Evolutionary conservation across 2,888 invertebrate species (phyloP).

Genomic region (Limnephilus auricula): DNA sequence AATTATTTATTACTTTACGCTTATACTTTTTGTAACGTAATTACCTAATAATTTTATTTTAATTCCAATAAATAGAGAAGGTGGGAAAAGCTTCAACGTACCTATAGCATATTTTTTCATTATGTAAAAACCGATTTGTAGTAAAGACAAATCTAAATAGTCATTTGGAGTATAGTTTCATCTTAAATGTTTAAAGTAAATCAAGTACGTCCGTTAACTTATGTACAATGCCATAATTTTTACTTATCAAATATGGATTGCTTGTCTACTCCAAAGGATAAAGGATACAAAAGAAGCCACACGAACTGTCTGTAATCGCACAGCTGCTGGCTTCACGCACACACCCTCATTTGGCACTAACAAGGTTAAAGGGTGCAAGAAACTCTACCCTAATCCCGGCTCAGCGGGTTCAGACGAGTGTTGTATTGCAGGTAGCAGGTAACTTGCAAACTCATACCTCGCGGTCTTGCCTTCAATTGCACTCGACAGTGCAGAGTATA

Average conservation of each 20-base stretch:
- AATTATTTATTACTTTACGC: no score
- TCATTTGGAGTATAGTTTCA: no score
- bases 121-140: no score
- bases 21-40: no score
- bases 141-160: no score
- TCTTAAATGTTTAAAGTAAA: no score
- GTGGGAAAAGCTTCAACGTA: no score
- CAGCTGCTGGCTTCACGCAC: background rate
- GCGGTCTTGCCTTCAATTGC: conserved; percentile 33
- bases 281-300: background rate
- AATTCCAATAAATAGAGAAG: no score
- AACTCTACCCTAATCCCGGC: conserved; percentile 52
- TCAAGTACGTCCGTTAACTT: no score
- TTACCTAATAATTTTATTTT: no score
- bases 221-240: background rate
- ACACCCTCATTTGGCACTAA: conserved; percentile 21
- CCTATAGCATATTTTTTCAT: no score
- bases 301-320: background rate
- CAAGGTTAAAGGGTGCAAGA: conserved; percentile 43
- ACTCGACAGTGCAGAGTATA: background rate
- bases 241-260: background rate
- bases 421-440: background rate
- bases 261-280: background rate
- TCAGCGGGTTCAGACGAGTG: conserved; percentile 49
- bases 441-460: background rate